These are phyloP conservation scores for Stenopsyche tienmushanensis DNA, from an alignment of 1,140 invertebrate species.

Conservation along the genomic window DNA sequence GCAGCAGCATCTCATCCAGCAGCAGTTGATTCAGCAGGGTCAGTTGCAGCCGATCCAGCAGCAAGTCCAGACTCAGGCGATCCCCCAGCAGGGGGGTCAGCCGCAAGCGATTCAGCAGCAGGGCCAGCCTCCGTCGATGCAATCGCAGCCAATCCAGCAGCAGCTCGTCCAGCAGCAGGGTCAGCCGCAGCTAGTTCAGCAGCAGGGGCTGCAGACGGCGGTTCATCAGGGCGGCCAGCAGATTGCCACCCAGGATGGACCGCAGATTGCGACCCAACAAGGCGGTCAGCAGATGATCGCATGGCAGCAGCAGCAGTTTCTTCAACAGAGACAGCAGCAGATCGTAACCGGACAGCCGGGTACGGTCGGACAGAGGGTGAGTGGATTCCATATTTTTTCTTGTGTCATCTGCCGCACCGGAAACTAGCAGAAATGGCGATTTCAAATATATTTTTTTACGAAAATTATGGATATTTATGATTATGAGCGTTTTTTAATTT, in stretches of 20 bases:
- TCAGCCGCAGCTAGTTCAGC: conserved; percentile 43
- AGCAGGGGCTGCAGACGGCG: no score
- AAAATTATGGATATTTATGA: not conserved
- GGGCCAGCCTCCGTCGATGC: conserved; percentile 48
- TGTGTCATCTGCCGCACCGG: no score
- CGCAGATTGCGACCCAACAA: conserved; percentile 48
- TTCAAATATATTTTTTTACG: not conserved
- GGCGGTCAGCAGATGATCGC: conserved; percentile 43
- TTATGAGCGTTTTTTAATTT: not conserved
- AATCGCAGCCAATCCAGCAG: conserved; percentile 41
- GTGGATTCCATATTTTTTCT: conserved; percentile 9
- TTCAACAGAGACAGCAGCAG: conserved; percentile 25
- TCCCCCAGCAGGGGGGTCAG: conserved; percentile 48
- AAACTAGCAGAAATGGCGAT: not conserved
- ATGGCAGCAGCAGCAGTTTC: conserved; percentile 30
- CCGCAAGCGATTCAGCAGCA: conserved; percentile 49
- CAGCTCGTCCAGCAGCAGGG: conserved; percentile 12
- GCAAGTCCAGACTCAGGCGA: conserved; percentile 47
- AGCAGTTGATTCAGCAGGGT: conserved; percentile 46
- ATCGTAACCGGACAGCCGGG: conserved; percentile 47
- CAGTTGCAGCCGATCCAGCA: conserved; percentile 53
- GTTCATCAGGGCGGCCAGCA: conserved; percentile 51
- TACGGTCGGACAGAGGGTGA: conserved; percentile 51
- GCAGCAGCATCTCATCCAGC: conserved; percentile 20
- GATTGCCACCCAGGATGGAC: conserved; percentile 51